These are phyloP conservation scores for Sicus ferrugineus DNA, from an alignment of 2,888 invertebrate species.

Conservation along the genomic window DNA sequence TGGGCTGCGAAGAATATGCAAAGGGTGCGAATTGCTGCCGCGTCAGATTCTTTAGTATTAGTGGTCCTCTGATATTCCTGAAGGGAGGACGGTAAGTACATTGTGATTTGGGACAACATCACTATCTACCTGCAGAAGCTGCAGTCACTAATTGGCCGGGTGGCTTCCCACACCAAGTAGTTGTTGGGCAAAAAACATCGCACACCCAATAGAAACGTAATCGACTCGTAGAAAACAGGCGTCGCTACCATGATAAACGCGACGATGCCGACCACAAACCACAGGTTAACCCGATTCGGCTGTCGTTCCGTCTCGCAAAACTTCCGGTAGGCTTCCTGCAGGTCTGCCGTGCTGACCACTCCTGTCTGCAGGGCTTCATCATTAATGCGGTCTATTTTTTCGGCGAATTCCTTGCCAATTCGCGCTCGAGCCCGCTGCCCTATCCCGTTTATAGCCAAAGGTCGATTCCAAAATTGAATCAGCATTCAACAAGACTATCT, in stretches of 20 bases:
- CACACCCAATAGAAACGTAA: conserved; percentile 67
- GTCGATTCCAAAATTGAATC: conserved; percentile 57
- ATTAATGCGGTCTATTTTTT: conserved; percentile 56
- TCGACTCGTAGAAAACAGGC: conserved; percentile 59
- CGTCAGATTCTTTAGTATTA: conserved; percentile 74
- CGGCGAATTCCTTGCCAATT: conserved; percentile 45
- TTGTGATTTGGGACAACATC: neutral
- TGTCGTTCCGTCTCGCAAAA: conserved; percentile 51
- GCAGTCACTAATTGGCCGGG: conserved; percentile 83
- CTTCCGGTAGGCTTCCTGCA: conserved; percentile 58
- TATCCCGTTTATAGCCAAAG: conserved; percentile 49
- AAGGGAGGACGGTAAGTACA: neutral
- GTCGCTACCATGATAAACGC: conserved; percentile 60
- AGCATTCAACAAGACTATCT: conserved; percentile 17
- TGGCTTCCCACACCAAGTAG: conserved; percentile 86
- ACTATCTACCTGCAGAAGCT: conserved; percentile 69
- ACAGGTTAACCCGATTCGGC: conserved; percentile 55
- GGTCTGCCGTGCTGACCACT: conserved; percentile 55
- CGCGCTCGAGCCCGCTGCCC: conserved; percentile 46
- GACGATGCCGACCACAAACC: conserved; percentile 58
- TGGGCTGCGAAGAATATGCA: conserved; percentile 82
- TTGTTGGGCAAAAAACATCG: conserved; percentile 85
- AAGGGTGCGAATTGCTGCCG: conserved; percentile 74
- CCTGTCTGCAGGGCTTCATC: conserved; percentile 57
- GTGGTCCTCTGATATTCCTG: conserved; percentile 71